Evolutionary conservation across 2,797 vertebrate species (phyloP).

Genomic region (Oreochromis mossambicus): DNA sequence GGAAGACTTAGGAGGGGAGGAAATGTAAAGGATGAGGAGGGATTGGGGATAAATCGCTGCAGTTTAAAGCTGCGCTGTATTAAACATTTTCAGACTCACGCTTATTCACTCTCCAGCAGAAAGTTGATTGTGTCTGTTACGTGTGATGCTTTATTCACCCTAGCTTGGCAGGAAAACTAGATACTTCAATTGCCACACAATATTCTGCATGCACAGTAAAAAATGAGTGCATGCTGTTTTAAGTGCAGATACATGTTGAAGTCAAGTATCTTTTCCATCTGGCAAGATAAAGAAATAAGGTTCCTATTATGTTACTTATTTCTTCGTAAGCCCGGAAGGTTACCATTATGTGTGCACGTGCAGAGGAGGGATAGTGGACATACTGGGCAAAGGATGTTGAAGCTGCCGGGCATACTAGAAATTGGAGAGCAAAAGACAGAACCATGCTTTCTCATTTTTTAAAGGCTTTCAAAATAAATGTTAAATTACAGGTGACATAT

Average conservation of each 20-base stretch:
- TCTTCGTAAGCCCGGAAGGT: neutral
- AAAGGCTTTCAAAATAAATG: neutral
- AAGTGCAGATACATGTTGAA: neutral
- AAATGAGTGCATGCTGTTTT: neutral
- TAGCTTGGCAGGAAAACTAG: neutral
- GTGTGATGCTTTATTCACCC: neutral
- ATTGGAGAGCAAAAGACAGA: neutral
- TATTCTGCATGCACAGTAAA: neutral
- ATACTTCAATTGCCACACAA: neutral
- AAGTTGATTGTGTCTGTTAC: neutral
- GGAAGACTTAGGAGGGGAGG: neutral
- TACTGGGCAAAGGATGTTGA: neutral
- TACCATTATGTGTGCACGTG: neutral
- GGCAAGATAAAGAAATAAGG: neutral
- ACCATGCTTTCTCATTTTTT: neutral
- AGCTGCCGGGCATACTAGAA: neutral
- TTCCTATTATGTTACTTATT: neutral
- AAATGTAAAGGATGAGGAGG: neutral
- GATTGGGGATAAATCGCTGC: constrained; percentile 1
- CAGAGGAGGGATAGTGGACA: neutral
- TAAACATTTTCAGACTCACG: neutral
- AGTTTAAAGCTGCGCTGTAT: neutral
- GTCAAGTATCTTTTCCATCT: neutral
- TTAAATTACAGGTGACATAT: neutral
- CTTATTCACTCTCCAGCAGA: neutral